Conservation (phyloP, 2,113 vertebrate genomes). For the Phylloscopus trochiloides region DNA sequence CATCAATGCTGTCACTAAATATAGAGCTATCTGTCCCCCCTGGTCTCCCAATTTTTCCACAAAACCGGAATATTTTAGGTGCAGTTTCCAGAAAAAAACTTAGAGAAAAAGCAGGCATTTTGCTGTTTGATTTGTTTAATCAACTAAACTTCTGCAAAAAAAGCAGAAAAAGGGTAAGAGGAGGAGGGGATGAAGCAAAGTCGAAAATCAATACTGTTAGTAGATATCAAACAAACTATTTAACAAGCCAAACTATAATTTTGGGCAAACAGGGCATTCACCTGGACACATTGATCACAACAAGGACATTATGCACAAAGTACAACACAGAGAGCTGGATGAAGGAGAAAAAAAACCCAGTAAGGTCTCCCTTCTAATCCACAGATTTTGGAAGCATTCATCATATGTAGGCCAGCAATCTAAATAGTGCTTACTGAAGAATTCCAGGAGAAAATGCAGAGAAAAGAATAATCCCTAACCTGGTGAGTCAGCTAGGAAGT, state of each 20-base stretch:
- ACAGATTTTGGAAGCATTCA: background rate
- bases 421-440: background rate
- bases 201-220: constrained; percentile 41
- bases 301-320: constrained; percentile 54
- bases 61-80: background rate
- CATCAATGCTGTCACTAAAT: background rate
- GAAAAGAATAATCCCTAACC: background rate
- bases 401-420: background rate
- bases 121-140: background rate
- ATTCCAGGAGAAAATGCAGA: background rate
- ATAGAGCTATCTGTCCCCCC: background rate
- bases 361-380: background rate
- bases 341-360: background rate
- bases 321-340: background rate
- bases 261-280: constrained; percentile 56
- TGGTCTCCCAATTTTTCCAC: background rate
- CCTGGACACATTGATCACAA: constrained; percentile 16
- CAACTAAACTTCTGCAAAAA: background rate
- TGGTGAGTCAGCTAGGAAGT: background rate
- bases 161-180: background rate
- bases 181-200: background rate
- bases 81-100: background rate
- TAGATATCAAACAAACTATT: constrained; percentile 45
- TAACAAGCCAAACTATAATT: constrained; percentile 29
- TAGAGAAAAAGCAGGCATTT: background rate